These are phyloP conservation scores for Junonia oenone DNA, from an alignment of 2,888 invertebrate genomes.

Conservation along the genomic window DNA sequence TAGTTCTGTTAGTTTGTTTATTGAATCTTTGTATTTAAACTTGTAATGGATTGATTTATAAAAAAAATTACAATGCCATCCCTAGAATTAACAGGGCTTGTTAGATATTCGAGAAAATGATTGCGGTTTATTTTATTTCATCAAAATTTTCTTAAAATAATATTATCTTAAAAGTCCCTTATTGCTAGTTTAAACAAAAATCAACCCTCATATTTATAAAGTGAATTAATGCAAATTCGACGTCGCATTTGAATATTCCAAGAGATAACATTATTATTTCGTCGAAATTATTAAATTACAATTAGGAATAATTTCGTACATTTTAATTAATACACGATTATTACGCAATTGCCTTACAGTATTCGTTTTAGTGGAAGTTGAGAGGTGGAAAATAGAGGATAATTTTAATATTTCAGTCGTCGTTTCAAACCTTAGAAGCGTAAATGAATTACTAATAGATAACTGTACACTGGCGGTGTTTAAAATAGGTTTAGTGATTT, in stretches of 20 bases:
- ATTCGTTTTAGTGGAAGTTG: background rate
- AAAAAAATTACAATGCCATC: no score
- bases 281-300: background rate
- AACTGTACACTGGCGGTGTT: slow-evolving; percentile 22
- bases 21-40: background rate
- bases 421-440: slow-evolving; percentile 17
- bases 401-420: slow-evolving; percentile 7
- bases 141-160: no score
- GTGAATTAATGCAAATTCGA: background rate
- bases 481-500: slow-evolving; percentile 20
- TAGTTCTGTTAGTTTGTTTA: background rate
- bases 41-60: no score
- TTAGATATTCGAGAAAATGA: no score
- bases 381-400: no score
- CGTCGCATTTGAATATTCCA: background rate
- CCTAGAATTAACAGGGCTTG: no score
- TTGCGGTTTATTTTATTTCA: no score
- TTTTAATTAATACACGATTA: background rate
- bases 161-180: no score
- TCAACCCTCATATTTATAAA: background rate
- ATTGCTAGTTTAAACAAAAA: background rate
- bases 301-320: background rate
- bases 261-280: background rate
- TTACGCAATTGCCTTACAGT: background rate
- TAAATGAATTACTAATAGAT: slow-evolving; percentile 23